A percentile compares a stretch with the other conserved stretches of the same genome.
Conservation (phyloP, 1,140 invertebrate species). For the Harlomillsia oculata region DNA sequence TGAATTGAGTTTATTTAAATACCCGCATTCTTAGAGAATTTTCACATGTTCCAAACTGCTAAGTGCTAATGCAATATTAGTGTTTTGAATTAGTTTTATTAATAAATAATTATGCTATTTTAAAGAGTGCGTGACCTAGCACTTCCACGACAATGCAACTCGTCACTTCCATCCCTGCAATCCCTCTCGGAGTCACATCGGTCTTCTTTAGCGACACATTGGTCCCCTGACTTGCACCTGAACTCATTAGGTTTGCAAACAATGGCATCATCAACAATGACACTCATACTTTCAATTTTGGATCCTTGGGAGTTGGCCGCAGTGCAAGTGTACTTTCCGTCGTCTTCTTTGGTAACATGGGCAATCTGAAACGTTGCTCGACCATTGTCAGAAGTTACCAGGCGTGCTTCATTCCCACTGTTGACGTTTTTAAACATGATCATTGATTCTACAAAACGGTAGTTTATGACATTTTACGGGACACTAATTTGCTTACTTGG, state of each 20-base stretch:
- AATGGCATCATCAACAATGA: conserved; percentile 16
- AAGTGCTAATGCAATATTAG: no score
- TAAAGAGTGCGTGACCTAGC: not conserved
- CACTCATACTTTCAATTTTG: conserved; percentile 11
- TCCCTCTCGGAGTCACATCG: conserved; percentile 20
- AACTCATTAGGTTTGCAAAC: conserved; percentile 11
- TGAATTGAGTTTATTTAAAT: not conserved
- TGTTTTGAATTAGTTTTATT: no score
- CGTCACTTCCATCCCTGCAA: conserved; percentile 23
- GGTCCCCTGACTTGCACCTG: conserved; percentile 19
- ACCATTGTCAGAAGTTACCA: not conserved
- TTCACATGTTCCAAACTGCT: no score
- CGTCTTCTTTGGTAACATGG: conserved; percentile 48
- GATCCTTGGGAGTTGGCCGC: conserved; percentile 50
- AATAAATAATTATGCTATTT: not conserved
- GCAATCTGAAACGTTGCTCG: conserved; percentile 52
- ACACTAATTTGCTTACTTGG: conserved; percentile 10
- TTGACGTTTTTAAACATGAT: not conserved
- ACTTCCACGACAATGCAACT: conserved; percentile 10
- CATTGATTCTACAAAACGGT: not conserved
- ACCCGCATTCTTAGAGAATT: no score
- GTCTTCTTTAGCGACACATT: conserved; percentile 18
- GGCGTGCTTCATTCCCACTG: conserved; percentile 7
- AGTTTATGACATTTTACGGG: no score
- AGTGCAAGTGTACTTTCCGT: conserved; percentile 72